Percentiles rank a stretch among this genome's conserved stretches.
Conservation (phyloP, 1,140 invertebrate genomes). For the Drosophila bocki region DNA sequence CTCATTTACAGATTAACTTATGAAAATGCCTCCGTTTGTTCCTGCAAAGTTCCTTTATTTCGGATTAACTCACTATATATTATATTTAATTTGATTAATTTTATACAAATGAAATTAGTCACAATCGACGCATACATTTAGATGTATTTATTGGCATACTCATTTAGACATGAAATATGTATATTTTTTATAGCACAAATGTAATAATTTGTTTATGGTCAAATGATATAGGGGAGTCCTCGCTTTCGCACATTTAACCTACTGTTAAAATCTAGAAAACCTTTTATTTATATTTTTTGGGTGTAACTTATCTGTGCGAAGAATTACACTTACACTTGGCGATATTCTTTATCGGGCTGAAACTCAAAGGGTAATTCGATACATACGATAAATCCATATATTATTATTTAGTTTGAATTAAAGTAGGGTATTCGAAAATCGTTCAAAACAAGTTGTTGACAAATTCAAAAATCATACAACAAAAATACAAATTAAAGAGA, state of each 20-base stretch:
- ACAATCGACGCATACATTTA: slow-evolving; percentile 72
- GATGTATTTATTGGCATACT: slow-evolving; percentile 38
- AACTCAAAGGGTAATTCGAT: slow-evolving; percentile 48
- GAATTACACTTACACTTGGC: slow-evolving; percentile 41
- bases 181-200: slow-evolving; percentile 61
- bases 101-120: slow-evolving; percentile 72
- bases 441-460: slow-evolving; percentile 32
- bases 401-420: slow-evolving; percentile 26
- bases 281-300: slow-evolving; percentile 57
- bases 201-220: slow-evolving; percentile 42
- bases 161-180: slow-evolving; percentile 26
- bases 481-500: slow-evolving; percentile 19
- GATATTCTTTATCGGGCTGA: slow-evolving; percentile 28
- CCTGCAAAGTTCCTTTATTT: slow-evolving; percentile 9
- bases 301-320: slow-evolving; percentile 81
- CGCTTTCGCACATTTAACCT: slow-evolving; percentile 31
- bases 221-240: slow-evolving; percentile 28
- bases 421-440: slow-evolving; percentile 52
- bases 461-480: slow-evolving; percentile 56
- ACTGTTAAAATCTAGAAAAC: neutral
- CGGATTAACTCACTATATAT: neutral
- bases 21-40: slow-evolving; percentile 66
- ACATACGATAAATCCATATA: slow-evolving; percentile 59
- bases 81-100: slow-evolving; percentile 8
- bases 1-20: slow-evolving; percentile 39